Conservation (phyloP, 2,113 vertebrate genomes). For the Rhegmatorhina hoffmannsi region DNA sequence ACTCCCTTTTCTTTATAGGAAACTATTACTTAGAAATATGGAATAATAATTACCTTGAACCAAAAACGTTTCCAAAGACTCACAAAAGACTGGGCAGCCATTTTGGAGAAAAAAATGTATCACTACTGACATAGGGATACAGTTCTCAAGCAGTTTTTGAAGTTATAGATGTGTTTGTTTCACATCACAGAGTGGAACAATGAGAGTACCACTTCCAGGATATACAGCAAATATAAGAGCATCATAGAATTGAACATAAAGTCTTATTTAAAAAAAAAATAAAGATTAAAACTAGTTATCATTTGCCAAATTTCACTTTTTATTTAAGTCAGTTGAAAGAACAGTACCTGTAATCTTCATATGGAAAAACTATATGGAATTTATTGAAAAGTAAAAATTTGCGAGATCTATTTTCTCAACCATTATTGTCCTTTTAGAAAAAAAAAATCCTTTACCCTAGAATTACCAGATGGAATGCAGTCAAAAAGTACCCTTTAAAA, state of each 20-base stretch:
- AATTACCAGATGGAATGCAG: neutral
- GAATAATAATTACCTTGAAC: slow-evolving; percentile 29
- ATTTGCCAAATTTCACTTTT: neutral
- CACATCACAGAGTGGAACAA: neutral
- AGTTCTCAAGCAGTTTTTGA: neutral
- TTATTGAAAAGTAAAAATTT: neutral
- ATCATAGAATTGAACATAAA: neutral
- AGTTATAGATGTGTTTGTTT: neutral
- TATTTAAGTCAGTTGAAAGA: neutral
- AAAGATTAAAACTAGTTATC: neutral
- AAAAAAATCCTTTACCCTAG: neutral
- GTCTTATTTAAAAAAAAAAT: neutral
- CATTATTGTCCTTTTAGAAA: neutral
- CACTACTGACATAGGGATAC: neutral
- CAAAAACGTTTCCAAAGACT: neutral
- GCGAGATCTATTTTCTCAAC: neutral
- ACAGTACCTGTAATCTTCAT: neutral
- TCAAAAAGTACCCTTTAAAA: neutral
- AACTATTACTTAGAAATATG: slow-evolving; percentile 20
- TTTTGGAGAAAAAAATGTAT: neutral
- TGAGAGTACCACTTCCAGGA: neutral
- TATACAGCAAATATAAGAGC: neutral
- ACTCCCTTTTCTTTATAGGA: neutral
- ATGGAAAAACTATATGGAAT: neutral
- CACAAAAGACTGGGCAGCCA: neutral